phyloP scores from a whole-genome alignment of 2,888 invertebrate species.

The Heteromyza rotundicornis region DNA sequence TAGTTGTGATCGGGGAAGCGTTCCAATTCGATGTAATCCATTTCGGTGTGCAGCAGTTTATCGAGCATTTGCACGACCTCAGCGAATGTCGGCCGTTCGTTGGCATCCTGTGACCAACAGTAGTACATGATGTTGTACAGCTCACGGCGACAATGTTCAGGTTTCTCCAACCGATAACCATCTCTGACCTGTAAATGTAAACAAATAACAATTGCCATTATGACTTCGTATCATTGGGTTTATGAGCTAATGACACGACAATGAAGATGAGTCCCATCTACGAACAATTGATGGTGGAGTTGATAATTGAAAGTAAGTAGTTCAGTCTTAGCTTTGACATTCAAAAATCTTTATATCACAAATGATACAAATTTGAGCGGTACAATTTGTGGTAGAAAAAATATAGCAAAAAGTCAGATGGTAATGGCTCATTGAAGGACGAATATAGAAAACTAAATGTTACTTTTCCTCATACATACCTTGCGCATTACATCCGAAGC shows the following conservation, averaged over 20 bases:
- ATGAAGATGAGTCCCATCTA: no score
- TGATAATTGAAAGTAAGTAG: no score
- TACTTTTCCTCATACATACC: conserved; percentile 67
- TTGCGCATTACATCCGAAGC: conserved; percentile 90
- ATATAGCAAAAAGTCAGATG: no score
- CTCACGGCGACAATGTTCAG: conserved; percentile 91
- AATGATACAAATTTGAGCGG: no score
- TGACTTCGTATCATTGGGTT: no score
- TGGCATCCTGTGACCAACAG: conserved; percentile 89
- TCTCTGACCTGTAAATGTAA: conserved; percentile 72
- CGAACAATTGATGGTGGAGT: no score
- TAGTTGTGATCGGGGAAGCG: conserved; percentile 93
- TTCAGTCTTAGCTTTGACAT: no score
- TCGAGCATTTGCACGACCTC: conserved; percentile 84
- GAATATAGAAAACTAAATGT: no score
- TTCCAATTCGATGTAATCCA: conserved; percentile 91
- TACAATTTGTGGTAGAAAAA: no score
- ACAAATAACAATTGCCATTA: neutral
- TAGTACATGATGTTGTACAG: conserved; percentile 95
- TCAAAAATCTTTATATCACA: no score
- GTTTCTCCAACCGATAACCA: conserved; percentile 89
- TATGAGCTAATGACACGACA: no score
- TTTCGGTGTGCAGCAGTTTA: conserved; percentile 84
- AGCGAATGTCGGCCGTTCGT: conserved; percentile 82
- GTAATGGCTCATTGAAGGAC: no score